Evolutionary conservation across 1,140 invertebrate genomes (phyloP).

Genomic region (Cotesia glomerata): DNA sequence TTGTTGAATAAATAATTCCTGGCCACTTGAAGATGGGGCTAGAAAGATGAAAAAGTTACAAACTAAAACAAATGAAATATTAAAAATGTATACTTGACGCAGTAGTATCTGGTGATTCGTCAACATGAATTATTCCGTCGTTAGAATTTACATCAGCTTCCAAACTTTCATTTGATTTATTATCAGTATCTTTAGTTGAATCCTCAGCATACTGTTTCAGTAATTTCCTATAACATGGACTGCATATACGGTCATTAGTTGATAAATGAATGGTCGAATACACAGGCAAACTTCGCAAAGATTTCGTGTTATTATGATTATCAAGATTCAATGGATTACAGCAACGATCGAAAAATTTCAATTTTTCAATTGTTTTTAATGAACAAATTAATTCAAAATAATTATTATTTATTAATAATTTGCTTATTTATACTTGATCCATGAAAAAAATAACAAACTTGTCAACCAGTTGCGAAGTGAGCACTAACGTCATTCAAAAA

Average conservation of each 20-base stretch:
- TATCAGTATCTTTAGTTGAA: slow-evolving; percentile 2
- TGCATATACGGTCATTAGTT: slow-evolving; percentile 14
- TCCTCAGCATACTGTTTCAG: slow-evolving; percentile 8
- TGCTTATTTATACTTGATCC: too few species aligned
- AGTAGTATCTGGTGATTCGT: not conserved
- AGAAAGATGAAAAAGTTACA: slow-evolving; percentile 15
- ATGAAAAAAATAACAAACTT: too few species aligned
- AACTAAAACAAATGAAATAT: slow-evolving; percentile 15
- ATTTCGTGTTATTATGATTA: slow-evolving; percentile 4
- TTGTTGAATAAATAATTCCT: slow-evolving; percentile 28
- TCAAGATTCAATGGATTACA: slow-evolving; percentile 25
- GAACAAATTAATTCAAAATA: too few species aligned
- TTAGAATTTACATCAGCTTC: slow-evolving; percentile 12
- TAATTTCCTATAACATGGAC: slow-evolving; percentile 21
- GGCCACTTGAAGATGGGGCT: slow-evolving; percentile 28
- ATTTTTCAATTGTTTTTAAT: too few species aligned
- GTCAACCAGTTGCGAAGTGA: too few species aligned
- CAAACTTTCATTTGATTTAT: slow-evolving; percentile 12
- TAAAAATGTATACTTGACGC: not conserved
- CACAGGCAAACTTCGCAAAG: slow-evolving; percentile 15
- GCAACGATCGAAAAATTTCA: slow-evolving; percentile 24
- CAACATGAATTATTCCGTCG: slow-evolving; percentile 12
- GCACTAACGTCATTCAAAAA: too few species aligned
- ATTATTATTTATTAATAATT: too few species aligned
- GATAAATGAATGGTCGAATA: slow-evolving; percentile 14